These are phyloP conservation scores for Chanos chanos DNA, from an alignment of 2,797 vertebrate genomes.

Conservation along the genomic window DNA sequence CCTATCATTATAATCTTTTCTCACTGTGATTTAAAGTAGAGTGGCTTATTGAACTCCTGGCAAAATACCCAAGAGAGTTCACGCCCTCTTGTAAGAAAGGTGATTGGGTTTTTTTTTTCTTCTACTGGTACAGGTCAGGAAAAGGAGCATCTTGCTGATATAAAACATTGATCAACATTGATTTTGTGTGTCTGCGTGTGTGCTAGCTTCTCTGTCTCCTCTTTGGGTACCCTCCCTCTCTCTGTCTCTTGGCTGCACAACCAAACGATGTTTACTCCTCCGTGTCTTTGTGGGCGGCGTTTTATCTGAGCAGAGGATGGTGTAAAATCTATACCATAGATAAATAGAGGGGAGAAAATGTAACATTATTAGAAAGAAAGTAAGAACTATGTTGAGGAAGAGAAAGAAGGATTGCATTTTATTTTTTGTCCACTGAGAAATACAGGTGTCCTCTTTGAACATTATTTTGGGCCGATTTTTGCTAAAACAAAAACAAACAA, in stretches of 20 bases:
- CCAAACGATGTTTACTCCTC: conserved; percentile 43
- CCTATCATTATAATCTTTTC: conserved; percentile 39
- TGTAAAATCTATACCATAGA: conserved; percentile 45
- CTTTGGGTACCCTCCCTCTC: conserved; percentile 21
- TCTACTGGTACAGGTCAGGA: conserved; percentile 34
- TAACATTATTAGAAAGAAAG: conserved; percentile 14
- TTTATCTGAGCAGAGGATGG: conserved; percentile 41
- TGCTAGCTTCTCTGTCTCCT: conserved; percentile 37
- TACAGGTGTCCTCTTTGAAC: conserved; percentile 10
- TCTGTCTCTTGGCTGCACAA: conserved; percentile 13
- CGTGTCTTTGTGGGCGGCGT: conserved; percentile 47
- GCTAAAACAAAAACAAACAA: no score
- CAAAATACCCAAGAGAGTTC: conserved; percentile 25
- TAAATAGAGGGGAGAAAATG: conserved; percentile 35
- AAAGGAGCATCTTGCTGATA: conserved; percentile 47
- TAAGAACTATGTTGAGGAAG: conserved; percentile 12
- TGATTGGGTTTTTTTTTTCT: conserved; percentile 39
- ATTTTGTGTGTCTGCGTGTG: conserved; percentile 50
- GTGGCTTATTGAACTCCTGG: conserved; percentile 37
- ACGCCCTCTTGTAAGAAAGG: conserved; percentile 35
- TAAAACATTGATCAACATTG: conserved; percentile 58
- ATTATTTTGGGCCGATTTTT: no score
- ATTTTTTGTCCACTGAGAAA: conserved; percentile 6
- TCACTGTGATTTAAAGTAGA: conserved; percentile 41
- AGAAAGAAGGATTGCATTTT: conserved; percentile 23